phyloP scores from a whole-genome alignment of 2,797 vertebrate genomes.

The Sciaenops ocellatus region DNA sequence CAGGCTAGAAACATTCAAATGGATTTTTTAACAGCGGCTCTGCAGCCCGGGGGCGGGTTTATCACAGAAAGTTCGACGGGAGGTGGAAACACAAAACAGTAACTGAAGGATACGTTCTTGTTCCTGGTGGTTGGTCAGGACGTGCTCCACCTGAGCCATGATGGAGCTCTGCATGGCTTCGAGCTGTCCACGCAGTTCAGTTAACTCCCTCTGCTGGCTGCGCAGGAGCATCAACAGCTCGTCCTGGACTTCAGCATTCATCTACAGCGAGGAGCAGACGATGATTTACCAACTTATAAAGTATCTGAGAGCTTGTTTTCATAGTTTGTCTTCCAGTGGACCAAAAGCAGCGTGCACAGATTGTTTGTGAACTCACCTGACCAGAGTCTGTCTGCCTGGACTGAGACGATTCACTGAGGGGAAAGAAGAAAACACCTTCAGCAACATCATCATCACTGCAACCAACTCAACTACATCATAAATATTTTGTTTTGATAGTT shows the following conservation, averaged over 20 bases:
- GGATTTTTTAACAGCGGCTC: neutral
- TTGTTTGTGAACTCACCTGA: slow-evolving; percentile 84
- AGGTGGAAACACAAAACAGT: neutral
- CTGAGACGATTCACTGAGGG: slow-evolving; percentile 87
- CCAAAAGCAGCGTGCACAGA: neutral
- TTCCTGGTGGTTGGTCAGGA: slow-evolving; percentile 91
- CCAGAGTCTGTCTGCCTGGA: slow-evolving; percentile 87
- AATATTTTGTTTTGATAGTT: neutral
- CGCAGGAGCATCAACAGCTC: slow-evolving; percentile 92
- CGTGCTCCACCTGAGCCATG: slow-evolving; percentile 91
- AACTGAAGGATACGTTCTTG: slow-evolving; percentile 95
- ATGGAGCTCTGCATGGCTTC: slow-evolving; percentile 93
- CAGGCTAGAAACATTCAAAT: neutral
- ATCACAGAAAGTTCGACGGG: neutral
- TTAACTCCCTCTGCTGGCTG: slow-evolving; percentile 93
- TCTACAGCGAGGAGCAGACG: slow-evolving; percentile 58
- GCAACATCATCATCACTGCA: rapidly evolving
- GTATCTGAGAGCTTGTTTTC: too few relatives aligned
- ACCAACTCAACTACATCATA: neutral
- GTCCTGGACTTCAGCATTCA: slow-evolving; percentile 88
- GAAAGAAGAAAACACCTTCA: slow-evolving; percentile 41
- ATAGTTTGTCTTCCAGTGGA: too few relatives aligned
- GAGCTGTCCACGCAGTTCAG: slow-evolving; percentile 90
- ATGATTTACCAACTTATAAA: neutral
- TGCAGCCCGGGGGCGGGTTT: neutral